Conservation (phyloP, 1,140 invertebrate genomes). For the Drosophila pachea region DNA sequence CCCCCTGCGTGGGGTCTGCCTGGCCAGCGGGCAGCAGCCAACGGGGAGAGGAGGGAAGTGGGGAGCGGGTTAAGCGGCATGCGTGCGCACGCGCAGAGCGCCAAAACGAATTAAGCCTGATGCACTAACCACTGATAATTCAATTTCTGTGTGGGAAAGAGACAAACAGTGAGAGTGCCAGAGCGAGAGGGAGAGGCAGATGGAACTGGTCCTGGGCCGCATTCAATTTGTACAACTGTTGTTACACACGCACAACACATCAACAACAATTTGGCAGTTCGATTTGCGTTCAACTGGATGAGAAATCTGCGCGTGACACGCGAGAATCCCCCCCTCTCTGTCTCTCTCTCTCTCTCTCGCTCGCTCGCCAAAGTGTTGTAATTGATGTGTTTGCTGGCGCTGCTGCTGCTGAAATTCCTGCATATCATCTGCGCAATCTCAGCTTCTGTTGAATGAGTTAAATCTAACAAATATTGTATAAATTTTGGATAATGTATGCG, state of each 20-base stretch:
- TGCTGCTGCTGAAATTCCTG: conserved; percentile 41
- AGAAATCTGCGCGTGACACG: conserved; percentile 67
- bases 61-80: conserved; percentile 27
- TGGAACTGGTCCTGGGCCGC: conserved; percentile 5
- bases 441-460: conserved; percentile 59
- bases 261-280: conserved; percentile 73
- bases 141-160: conserved; percentile 50
- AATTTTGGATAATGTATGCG: conserved; percentile 70
- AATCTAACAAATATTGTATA: conserved; percentile 47
- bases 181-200: background rate
- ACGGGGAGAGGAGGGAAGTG: too few relatives aligned
- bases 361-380: conserved; percentile 60
- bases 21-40: background rate
- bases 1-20: conserved; percentile 52
- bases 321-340: conserved; percentile 38
- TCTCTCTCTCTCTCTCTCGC: conserved; percentile 41
- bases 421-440: conserved; percentile 66
- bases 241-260: conserved; percentile 61
- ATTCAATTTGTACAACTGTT: conserved; percentile 71
- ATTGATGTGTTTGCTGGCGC: conserved; percentile 31
- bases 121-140: conserved; percentile 73
- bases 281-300: conserved; percentile 71
- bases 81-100: conserved; percentile 75
- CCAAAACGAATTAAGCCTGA: conserved; percentile 76
- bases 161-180: background rate